A percentile compares a stretch with the other conserved stretches of the same genome.
Evolutionary conservation across 2,797 vertebrate genomes (phyloP).

Genomic region (Oreochromis mossambicus): DNA sequence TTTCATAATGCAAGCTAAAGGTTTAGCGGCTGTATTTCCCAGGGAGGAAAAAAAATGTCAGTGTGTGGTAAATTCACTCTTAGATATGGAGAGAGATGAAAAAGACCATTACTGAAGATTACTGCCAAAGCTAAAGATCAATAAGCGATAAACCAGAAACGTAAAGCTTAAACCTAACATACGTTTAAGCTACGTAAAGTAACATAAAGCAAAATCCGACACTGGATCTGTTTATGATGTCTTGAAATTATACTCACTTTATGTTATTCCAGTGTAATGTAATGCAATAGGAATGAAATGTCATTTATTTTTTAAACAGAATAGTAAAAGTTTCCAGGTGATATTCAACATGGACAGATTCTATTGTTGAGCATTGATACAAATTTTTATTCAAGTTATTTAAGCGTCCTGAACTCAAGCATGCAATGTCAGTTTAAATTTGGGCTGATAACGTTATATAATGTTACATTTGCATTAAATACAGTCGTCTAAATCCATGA

Average conservation of each 20-base stretch:
- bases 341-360: background rate
- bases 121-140: background rate
- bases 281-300: rapidly evolving
- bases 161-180: background rate
- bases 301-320: rapidly evolving
- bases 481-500: background rate
- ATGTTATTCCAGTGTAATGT: background rate
- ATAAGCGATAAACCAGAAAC: background rate
- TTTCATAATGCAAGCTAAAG: background rate
- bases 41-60: background rate
- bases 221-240: background rate
- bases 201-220: background rate
- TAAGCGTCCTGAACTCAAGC: rapidly evolving
- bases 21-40: background rate
- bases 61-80: background rate
- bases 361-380: background rate
- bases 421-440: background rate
- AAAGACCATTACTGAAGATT: background rate
- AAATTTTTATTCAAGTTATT: background rate
- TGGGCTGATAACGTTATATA: rapidly evolving
- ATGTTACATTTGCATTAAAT: background rate
- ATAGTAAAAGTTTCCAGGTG: rapidly evolving
- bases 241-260: background rate
- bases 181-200: background rate
- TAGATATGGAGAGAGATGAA: background rate